phyloP scores from a whole-genome alignment of 2,113 vertebrate species.

The Leucosticte australis region DNA sequence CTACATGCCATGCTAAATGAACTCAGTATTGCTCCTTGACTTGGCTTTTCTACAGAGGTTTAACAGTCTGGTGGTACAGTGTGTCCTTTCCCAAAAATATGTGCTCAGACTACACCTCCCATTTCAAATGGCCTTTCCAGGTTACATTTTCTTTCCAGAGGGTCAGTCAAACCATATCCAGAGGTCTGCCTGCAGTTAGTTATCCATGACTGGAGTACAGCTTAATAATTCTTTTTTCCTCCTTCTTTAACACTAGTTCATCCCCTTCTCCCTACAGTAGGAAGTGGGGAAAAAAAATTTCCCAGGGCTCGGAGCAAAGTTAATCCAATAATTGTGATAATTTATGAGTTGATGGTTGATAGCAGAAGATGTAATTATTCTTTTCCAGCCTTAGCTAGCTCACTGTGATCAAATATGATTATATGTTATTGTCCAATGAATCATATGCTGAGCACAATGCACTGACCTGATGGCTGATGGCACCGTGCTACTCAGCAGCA shows the following conservation, averaged over 20 bases:
- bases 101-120: background rate
- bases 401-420: background rate
- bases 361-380: background rate
- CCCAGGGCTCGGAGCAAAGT: background rate
- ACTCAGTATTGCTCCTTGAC: background rate
- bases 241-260: background rate
- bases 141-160: background rate
- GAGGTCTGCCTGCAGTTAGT: background rate
- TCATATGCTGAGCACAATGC: background rate
- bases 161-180: background rate
- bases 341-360: constrained; percentile 5
- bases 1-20: background rate
- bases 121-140: background rate
- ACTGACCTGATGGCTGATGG: background rate
- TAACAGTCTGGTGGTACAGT: background rate
- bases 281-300: background rate
- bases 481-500: accelerated
- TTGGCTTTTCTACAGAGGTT: background rate
- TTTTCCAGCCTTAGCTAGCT: background rate
- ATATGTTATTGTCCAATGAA: background rate
- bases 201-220: background rate
- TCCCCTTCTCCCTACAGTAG: background rate
- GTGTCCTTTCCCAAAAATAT: background rate
- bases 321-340: constrained; percentile 37
- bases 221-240: background rate